These are phyloP conservation scores for Siphlonurus alternatus DNA, from an alignment of 2,888 invertebrate species.

Conservation along the genomic window DNA sequence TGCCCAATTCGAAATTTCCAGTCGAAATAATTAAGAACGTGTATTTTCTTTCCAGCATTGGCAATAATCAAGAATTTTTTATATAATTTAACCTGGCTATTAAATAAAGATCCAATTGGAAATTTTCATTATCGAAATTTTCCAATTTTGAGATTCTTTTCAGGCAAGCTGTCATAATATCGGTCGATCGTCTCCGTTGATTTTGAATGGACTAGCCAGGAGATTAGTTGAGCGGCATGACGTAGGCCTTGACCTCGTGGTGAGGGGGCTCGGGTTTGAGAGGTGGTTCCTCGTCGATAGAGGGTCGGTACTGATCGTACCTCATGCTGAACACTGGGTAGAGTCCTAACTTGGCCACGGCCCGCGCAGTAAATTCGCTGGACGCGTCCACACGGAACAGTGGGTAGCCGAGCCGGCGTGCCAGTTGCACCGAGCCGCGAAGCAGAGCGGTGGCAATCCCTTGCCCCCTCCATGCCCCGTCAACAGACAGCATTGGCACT, in stretches of 20 bases:
- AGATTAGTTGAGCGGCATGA: conserved; percentile 27
- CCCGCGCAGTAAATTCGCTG: conserved; percentile 56
- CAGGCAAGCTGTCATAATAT: too few relatives aligned
- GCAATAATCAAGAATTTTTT: too few relatives aligned
- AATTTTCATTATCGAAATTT: too few relatives aligned
- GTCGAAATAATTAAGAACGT: too few relatives aligned
- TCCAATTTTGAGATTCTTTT: too few relatives aligned
- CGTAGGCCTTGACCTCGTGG: conserved; percentile 36
- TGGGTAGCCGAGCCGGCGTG: conserved; percentile 32
- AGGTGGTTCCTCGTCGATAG: conserved; percentile 39
- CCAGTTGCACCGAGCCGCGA: conserved; percentile 38
- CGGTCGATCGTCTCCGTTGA: too few relatives aligned
- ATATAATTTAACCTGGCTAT: too few relatives aligned
- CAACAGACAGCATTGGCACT: conserved; percentile 48
- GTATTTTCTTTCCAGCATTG: too few relatives aligned
- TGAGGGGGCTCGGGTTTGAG: conserved; percentile 49
- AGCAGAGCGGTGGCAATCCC: conserved; percentile 48
- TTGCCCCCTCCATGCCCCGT: conserved; percentile 42
- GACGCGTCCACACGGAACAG: conserved; percentile 55
- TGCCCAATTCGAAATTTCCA: too few relatives aligned
- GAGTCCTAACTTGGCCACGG: conserved; percentile 53
- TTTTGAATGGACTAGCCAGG: too few relatives aligned
- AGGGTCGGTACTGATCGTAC: conserved; percentile 39
- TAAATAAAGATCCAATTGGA: too few relatives aligned
- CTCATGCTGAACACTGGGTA: conserved; percentile 43